These are phyloP conservation scores for Promerops cafer DNA, from an alignment of 2,113 vertebrate species.

Conservation along the genomic window DNA sequence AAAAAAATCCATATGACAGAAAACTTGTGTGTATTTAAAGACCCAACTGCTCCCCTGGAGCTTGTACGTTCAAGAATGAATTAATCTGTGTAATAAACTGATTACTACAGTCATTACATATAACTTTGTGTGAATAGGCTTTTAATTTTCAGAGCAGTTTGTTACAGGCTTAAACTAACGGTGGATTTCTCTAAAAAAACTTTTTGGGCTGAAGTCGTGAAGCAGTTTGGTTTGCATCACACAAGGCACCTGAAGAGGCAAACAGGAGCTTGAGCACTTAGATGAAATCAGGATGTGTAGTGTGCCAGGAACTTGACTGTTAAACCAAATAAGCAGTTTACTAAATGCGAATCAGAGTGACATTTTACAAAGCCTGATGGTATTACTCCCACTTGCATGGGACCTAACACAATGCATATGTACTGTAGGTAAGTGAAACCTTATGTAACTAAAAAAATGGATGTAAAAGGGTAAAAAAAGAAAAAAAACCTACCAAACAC, in stretches of 20 bases:
- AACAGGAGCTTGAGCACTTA: slow-evolving; percentile 47
- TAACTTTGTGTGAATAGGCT: slow-evolving; percentile 79
- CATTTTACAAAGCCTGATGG: slow-evolving; percentile 60
- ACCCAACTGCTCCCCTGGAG: slow-evolving; percentile 95
- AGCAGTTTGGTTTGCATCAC: slow-evolving; percentile 59
- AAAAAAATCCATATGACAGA: slow-evolving; percentile 87
- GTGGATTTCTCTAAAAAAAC: slow-evolving; percentile 42
- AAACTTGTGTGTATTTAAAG: slow-evolving; percentile 99
- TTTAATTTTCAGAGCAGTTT: slow-evolving; percentile 71
- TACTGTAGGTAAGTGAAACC: slow-evolving; percentile 69
- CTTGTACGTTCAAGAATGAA: slow-evolving; percentile 96
- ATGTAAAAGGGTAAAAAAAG: slow-evolving; percentile 63
- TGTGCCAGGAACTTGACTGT: slow-evolving; percentile 69
- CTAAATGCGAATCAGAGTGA: slow-evolving; percentile 55
- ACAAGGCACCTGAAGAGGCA: slow-evolving; percentile 42
- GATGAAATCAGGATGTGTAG: slow-evolving; percentile 34
- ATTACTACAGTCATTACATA: slow-evolving; percentile 90
- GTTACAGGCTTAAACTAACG: slow-evolving; percentile 61
- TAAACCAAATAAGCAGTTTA: slow-evolving; percentile 66
- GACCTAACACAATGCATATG: slow-evolving; percentile 62
- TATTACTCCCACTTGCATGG: slow-evolving; percentile 64
- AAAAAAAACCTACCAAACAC: slow-evolving; percentile 49
- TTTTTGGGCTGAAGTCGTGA: slow-evolving; percentile 54
- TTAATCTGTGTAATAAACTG: slow-evolving; percentile 99
- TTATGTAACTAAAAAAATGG: slow-evolving; percentile 66